These are phyloP conservation scores for Dryobota labecula DNA, from an alignment of 2,888 invertebrate genomes.

Conservation along the genomic window DNA sequence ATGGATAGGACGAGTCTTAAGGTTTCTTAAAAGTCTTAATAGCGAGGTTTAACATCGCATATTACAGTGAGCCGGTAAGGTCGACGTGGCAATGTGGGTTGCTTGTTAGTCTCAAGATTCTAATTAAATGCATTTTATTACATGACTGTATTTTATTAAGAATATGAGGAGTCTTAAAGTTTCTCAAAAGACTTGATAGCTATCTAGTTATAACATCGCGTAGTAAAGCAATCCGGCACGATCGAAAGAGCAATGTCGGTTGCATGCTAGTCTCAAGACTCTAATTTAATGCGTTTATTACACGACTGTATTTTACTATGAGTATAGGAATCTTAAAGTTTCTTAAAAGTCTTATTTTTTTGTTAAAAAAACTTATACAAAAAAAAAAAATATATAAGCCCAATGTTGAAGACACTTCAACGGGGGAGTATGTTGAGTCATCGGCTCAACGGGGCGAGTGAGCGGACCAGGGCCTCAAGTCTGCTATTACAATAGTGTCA, in stretches of 20 bases:
- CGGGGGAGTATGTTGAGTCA: too few relatives aligned
- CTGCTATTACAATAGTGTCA: too few relatives aligned
- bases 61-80: conserved; percentile 11
- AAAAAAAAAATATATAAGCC: too few relatives aligned
- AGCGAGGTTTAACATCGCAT: conserved; percentile 5
- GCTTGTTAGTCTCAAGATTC: conserved; percentile 13
- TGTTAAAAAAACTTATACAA: too few relatives aligned
- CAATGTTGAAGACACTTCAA: too few relatives aligned
- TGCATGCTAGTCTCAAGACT: conserved; percentile 9
- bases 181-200: conserved; percentile 1
- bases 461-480: too few relatives aligned
- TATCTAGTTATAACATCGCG: conserved; percentile 3
- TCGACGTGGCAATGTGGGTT: not conserved
- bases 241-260: not conserved
- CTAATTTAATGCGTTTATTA: too few relatives aligned
- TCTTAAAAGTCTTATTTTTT: too few relatives aligned
- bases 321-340: too few relatives aligned
- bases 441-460: too few relatives aligned
- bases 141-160: not conserved
- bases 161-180: not conserved
- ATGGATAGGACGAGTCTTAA: too few relatives aligned
- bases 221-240: conserved; percentile 8
- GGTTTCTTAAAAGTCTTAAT: conserved; percentile 13
- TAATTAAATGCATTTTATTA: not conserved
- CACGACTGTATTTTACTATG: too few relatives aligned